Percentiles rank a stretch among this genome's conserved stretches.
These are phyloP conservation scores for Amniataba percoides DNA, from an alignment of 2,797 vertebrate genomes.

Conservation along the genomic window DNA sequence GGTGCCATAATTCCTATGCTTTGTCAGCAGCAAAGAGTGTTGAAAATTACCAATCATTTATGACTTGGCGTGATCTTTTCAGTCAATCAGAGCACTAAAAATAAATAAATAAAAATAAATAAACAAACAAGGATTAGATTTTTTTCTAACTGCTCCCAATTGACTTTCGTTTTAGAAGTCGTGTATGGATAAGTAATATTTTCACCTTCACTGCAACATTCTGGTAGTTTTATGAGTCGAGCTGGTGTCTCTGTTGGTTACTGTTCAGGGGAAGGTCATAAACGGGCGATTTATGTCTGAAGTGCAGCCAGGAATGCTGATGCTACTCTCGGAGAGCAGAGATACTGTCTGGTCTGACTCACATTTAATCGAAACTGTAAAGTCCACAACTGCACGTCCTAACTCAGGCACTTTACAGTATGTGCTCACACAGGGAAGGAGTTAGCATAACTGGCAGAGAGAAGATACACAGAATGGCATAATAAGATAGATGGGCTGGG, in stretches of 20 bases:
- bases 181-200: constrained; percentile 60
- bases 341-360: constrained; percentile 60
- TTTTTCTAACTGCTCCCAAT: constrained; percentile 58
- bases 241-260: constrained; percentile 77
- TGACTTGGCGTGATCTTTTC: constrained; percentile 48
- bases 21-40: constrained; percentile 53
- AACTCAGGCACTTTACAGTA: constrained; percentile 53
- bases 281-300: constrained; percentile 76
- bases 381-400: constrained; percentile 51
- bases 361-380: constrained; percentile 70
- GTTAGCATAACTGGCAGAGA: constrained; percentile 51
- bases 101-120: no score
- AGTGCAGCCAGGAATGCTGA: constrained; percentile 72
- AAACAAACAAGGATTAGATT: constrained; percentile 50
- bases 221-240: constrained; percentile 71
- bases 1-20: constrained; percentile 42
- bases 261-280: constrained; percentile 76
- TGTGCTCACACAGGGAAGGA: constrained; percentile 44
- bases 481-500: constrained; percentile 38
- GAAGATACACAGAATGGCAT: constrained; percentile 37
- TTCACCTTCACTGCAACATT: constrained; percentile 66
- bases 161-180: constrained; percentile 60
- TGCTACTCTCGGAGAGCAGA: constrained; percentile 62
- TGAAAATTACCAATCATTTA: constrained; percentile 59
- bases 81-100: constrained; percentile 44